phyloP scores from a whole-genome alignment of 2,113 vertebrate genomes.

The Thalassoma bifasciatum region DNA sequence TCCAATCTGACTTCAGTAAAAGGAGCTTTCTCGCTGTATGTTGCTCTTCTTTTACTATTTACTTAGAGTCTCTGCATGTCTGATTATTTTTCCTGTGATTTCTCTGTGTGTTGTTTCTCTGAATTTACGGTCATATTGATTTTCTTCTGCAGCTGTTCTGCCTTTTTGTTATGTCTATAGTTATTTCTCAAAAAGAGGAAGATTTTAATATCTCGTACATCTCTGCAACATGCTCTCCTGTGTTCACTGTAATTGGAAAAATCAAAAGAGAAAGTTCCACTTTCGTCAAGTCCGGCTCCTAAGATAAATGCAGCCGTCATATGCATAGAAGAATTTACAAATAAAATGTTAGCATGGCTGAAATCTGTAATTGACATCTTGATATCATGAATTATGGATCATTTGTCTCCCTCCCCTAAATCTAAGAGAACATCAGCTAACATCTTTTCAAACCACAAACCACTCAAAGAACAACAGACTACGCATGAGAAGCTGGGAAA shows the following conservation, averaged over 20 bases:
- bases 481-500: slow-evolving; percentile 7
- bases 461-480: neutral
- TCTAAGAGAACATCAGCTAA: too few relatives aligned
- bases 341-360: neutral
- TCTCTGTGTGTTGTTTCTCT: too few relatives aligned
- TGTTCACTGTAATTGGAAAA: neutral
- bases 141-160: neutral
- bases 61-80: too few relatives aligned
- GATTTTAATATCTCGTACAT: neutral
- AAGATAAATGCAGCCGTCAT: neutral
- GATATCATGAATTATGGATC: neutral
- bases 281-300: neutral
- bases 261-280: neutral
- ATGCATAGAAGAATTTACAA: neutral
- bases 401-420: neutral
- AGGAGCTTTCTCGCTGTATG: too few relatives aligned
- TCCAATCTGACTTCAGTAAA: slow-evolving; percentile 13
- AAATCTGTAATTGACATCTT: neutral
- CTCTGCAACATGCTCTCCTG: neutral
- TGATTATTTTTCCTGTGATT: too few relatives aligned
- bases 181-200: neutral
- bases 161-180: neutral
- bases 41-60: too few relatives aligned
- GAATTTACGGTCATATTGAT: too few relatives aligned
- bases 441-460: too few relatives aligned